Base-by-base conservation (phyloP, 2,888 invertebrate species). In the Coelopa pilipes region DNA sequence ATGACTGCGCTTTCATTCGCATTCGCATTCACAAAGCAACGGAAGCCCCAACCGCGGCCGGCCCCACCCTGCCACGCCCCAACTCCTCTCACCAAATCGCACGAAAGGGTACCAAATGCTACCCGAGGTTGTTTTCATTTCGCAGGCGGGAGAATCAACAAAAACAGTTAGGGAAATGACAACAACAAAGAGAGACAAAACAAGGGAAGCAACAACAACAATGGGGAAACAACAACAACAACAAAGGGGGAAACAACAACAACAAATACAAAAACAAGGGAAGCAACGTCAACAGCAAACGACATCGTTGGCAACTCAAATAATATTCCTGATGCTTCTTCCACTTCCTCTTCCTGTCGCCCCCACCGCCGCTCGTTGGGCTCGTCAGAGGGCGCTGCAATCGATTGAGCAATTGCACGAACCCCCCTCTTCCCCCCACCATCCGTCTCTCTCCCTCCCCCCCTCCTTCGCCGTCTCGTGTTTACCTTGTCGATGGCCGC, bases 41-140 rank as follows among this genome's bases (percentile, higher is more conserved):
- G 12, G 19, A 65, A 47, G 0, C 17, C 17, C 34, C 63, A 63
- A 24, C 24, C 24, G 45, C n/a, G n/a, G n/a, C 65, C 47, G n/a
- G 17, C 24, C 7, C 21, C 49, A 15, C 7, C 45, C 1, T 46
- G 46, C 21, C 21, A 15, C 9, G 15, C 50, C 21, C 7, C 13
- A 49, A 49, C 10, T 49, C 10, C 49, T 49, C 10, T 24, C 11
- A 53, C 55, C 17, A 34, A n/a, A n/a, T 60, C 12, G 34, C 34
- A 34, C 7, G 21, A 60, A 60, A 71, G 53, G 63, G 71, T 63
- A 24, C 7, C 17, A 66, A 72, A 47, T 13, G 49, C 70, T 17
- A 68, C 62, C 69, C 49, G 7, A 47, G 63, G 62, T 57, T 72
- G 50, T 73, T 73, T 73, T 55, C 63, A 62, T 69, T 69, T 62